Evolutionary conservation across 2,888 invertebrate genomes (phyloP), one percentile per base, ranked within the genome.

Genomic region (Oligia strigilis): DNA sequence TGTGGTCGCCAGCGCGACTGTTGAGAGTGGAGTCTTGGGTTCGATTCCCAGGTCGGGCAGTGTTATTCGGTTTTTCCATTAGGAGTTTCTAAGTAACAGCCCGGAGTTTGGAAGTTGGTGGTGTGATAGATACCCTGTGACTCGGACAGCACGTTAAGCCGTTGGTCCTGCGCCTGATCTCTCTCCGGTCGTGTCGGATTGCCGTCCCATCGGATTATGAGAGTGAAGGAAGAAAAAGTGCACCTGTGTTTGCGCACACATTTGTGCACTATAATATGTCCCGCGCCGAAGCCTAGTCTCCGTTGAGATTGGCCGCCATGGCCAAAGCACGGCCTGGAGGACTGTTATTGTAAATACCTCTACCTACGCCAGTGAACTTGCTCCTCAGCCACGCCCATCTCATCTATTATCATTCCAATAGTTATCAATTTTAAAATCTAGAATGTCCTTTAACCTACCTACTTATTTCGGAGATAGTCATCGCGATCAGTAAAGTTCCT

Each of bases 351-450:
- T 60, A 60, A 4, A 13, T 55, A 60, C 23, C 4, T 8, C n/a
- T 55, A 60, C 23, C 4, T 8, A 67, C 1, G 6, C 14, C 19
- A 46, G 4, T 19, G 2, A 55, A 5, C 43, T 17, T n/a, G 17
- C 23, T 36, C 19, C 19, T n/a, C 23, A 17, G 17, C 23, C 58
- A n/a, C 23, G 13, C 23, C 23, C 43, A n/a, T 11, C 19, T 8
- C 11, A 14, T 23, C n/a, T 11, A 46, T 49, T 40, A 29, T 3
- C 40, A 13, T 23, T 23, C 5, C n/a, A 55, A 29, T 36, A n/a
- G 14, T 43, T 82, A 60, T 60, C 8, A n/a, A 52, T 52, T 82
- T 82, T 29, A 36, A 23, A 67, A 82, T 49, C 36, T 58, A 62
- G 43, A 62, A 43, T 13, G 64, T 17, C 36, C 9, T 55, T 62